Base-by-base conservation (phyloP, 2,113 vertebrate genomes). In the Tragelaphus imberbis region DNA sequence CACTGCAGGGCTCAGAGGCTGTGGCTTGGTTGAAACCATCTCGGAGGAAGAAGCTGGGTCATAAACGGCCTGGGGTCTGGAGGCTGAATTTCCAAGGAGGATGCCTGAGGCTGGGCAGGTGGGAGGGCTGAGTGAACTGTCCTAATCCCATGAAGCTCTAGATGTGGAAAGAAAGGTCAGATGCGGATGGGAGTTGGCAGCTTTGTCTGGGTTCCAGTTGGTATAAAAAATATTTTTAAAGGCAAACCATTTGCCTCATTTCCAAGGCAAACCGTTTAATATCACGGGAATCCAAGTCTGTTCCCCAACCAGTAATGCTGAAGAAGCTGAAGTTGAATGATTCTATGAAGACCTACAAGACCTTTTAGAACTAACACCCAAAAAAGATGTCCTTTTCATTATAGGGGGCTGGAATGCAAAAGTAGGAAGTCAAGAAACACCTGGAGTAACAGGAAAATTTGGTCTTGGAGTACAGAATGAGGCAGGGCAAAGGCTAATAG, bases 51-150 rank as follows among this genome's bases (percentile, higher is more conserved):
- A 25, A 93, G 28, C 23, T 28, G 36, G 27, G 49, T 5, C 5
- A 2, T 53, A 21, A 77, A 13, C 0, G 14, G 8, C 28, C 51
- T 53, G n/a, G 59, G 36, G 17, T 40, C 16, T n/a, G 63, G 30
- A 87, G 49, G 23, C n/a, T 33, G 58, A 33, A 16, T 58, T 56
- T 80, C 47, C n/a, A 75, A 21, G 11, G 58, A 55, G 19, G 23
- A 21, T 85, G 17, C 82, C 47, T 49, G 59, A 90, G 47, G 6
- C 2, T 75, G 27, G 28, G 56, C 2, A 3, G n/a, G 12, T 25
- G 0, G 27, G 6, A 21, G 5, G 21, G 27, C 23, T 1, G 4
- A 81, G 4, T 28, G 33, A 2, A 28, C 21, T 63, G 1, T 19
- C 23, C 5, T 79, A 0, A 2, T 51, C 25, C 40, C 6, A 0